phyloP scores from a whole-genome alignment of 2,888 invertebrate species.

The Phytoseiulus persimilis region DNA sequence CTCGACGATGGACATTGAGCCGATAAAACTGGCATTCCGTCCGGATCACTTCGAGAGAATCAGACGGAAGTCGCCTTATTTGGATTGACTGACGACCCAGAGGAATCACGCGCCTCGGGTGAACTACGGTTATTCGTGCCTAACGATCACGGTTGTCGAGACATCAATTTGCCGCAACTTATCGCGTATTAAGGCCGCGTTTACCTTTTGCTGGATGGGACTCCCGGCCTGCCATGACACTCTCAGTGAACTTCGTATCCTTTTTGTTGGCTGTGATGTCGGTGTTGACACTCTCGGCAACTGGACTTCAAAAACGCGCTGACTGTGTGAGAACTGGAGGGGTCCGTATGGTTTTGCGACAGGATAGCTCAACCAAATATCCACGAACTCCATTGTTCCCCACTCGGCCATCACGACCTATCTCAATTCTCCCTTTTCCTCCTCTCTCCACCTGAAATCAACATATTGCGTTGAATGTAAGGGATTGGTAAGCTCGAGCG shows the following conservation, averaged over 20 bases:
- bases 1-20: background rate
- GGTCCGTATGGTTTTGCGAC: background rate
- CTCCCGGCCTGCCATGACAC: background rate
- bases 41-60: background rate
- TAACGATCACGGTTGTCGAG: background rate
- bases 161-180: background rate
- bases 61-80: background rate
- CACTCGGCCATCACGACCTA: no score
- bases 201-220: background rate
- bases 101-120: background rate
- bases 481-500: no score
- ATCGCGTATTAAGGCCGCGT: background rate
- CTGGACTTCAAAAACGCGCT: background rate
- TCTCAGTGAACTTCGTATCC: background rate
- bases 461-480: no score
- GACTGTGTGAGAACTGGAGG: background rate
- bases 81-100: background rate
- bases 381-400: no score
- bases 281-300: background rate
- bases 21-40: no score
- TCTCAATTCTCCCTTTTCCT: no score
- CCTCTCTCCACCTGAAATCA: no score
- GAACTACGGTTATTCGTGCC: background rate
- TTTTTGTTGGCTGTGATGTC: background rate
- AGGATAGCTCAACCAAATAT: background rate